Conservation (phyloP, 2,113 vertebrate species). For the Cyanistes caeruleus region DNA sequence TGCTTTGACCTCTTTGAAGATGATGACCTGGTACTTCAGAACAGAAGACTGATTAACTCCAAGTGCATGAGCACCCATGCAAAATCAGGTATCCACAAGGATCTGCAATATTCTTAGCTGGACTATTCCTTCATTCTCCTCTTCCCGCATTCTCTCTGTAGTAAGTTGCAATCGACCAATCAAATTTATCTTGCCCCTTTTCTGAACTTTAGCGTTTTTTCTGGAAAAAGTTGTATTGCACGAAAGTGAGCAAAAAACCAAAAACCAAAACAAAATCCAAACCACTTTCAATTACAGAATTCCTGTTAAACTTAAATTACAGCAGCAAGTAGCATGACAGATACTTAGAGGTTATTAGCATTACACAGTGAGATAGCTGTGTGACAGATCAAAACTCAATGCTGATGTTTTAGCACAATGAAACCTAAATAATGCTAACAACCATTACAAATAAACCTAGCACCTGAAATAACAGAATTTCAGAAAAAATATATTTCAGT, state of each 20-base stretch:
- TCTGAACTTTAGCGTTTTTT: slow-evolving; percentile 99
- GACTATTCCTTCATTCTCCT: slow-evolving; percentile 98
- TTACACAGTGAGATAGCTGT: not conserved
- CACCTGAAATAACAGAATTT: not conserved
- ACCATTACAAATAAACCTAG: not conserved
- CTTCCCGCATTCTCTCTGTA: slow-evolving; percentile 97
- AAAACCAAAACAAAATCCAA: not conserved
- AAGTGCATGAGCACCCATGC: not conserved
- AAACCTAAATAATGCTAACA: not conserved
- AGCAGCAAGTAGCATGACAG: not conserved
- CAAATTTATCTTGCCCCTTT: slow-evolving; percentile 97
- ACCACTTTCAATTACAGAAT: not conserved
- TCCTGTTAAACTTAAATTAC: not conserved
- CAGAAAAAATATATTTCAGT: not conserved
- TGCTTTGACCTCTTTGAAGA: not conserved
- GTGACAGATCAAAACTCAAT: not conserved
- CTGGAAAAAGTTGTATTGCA: slow-evolving; percentile 75
- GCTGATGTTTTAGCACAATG: not conserved
- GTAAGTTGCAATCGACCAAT: slow-evolving; percentile 97
- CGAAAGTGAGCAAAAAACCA: not conserved
- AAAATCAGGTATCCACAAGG: not conserved
- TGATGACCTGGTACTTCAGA: not conserved
- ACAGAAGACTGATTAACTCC: not conserved
- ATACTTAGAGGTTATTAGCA: not conserved
- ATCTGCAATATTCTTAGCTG: slow-evolving; percentile 91